Percentiles rank a stretch among this genome's conserved stretches.
phyloP scores from a whole-genome alignment of 2,797 vertebrate species.

The Tolypeutes matacus region DNA sequence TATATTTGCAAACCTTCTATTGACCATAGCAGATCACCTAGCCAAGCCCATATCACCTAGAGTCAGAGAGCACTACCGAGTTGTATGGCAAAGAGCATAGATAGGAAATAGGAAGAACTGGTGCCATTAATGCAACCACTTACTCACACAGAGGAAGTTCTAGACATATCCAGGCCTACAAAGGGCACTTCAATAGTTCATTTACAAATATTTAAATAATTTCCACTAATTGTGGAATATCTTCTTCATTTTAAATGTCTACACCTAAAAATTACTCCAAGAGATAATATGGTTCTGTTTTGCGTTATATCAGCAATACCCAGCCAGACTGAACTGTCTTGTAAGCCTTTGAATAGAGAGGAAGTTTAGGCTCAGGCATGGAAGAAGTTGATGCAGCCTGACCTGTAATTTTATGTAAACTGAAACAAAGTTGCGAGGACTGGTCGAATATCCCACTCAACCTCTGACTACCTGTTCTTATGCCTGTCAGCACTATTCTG shows the following conservation, averaged over 20 bases:
- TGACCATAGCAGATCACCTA: background rate
- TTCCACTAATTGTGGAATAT: background rate
- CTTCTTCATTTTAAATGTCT: slow-evolving; percentile 37
- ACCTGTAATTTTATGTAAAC: background rate
- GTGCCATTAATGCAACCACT: too few species aligned
- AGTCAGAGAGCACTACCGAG: background rate
- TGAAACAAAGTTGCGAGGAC: background rate
- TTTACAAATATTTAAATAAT: background rate
- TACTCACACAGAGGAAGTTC: too few species aligned
- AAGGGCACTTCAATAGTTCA: background rate
- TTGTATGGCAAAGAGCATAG: background rate
- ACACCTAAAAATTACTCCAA: background rate
- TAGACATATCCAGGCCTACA: too few species aligned
- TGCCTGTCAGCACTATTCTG: background rate
- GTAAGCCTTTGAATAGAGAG: background rate
- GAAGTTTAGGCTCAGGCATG: background rate
- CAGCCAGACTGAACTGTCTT: background rate
- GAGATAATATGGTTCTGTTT: background rate
- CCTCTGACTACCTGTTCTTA: background rate
- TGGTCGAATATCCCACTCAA: background rate
- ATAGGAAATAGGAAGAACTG: too few species aligned
- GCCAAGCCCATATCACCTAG: background rate
- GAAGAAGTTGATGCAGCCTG: background rate
- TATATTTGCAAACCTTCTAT: background rate
- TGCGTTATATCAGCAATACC: background rate